Conservation (phyloP, 2,888 invertebrate species). For the Xanthia togata region DNA sequence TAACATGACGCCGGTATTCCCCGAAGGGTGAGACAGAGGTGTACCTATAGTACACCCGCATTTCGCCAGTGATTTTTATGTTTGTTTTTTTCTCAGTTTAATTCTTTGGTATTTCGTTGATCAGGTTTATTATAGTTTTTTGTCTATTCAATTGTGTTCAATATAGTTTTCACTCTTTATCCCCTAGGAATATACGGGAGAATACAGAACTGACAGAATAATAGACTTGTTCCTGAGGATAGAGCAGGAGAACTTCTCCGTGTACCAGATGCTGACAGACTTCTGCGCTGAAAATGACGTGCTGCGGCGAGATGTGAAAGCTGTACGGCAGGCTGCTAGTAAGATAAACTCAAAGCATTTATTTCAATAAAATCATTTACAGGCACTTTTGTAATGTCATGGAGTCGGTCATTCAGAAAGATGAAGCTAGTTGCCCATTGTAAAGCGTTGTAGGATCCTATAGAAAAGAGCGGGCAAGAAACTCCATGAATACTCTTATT, state of each 20-base stretch:
- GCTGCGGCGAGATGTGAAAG: conserved; percentile 68
- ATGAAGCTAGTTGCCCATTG: no score
- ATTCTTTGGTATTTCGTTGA: background rate
- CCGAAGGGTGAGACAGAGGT: no score
- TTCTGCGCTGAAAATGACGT: conserved; percentile 82
- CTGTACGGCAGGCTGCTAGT: conserved; percentile 74
- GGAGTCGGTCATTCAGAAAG: no score
- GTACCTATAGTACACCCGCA: no score
- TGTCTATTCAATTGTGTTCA: background rate
- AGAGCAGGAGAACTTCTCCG: conserved; percentile 94
- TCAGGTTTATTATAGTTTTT: background rate
- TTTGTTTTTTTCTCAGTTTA: background rate
- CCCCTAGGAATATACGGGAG: conserved; percentile 85
- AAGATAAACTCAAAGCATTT: conserved; percentile 21
- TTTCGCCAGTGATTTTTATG: no score
- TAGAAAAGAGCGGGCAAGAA: no score
- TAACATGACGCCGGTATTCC: no score
- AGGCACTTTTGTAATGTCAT: no score
- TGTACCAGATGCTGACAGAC: conserved; percentile 93
- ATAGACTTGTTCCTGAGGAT: conserved; percentile 91
- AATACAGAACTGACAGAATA: conserved; percentile 87
- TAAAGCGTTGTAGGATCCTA: no score
- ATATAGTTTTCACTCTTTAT: background rate
- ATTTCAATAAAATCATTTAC: no score
- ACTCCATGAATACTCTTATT: no score